Conservation (phyloP, 2,797 vertebrate species). For the Cephalopachus bancanus region DNA sequence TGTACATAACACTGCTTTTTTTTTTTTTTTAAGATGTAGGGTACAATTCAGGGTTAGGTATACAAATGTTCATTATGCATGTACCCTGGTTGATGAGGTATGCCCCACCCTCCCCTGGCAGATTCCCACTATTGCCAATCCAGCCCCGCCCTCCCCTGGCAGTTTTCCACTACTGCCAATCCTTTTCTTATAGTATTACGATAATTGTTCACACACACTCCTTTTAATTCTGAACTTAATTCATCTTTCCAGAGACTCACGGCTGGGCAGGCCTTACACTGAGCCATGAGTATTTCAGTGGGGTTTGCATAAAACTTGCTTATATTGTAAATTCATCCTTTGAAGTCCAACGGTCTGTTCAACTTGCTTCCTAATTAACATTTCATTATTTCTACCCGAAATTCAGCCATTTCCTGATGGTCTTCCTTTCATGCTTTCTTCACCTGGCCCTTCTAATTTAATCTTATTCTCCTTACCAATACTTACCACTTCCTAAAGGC, state of each 20-base stretch:
- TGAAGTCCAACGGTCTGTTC: not conserved
- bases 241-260: not conserved
- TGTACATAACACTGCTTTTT: too few species aligned
- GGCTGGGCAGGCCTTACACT: not conserved
- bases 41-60: too few species aligned
- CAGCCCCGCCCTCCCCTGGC: too few species aligned
- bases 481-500: not conserved
- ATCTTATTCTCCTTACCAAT: not conserved
- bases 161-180: too few species aligned
- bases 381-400: not conserved
- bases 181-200: too few species aligned
- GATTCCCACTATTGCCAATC: too few species aligned
- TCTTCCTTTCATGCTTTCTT: not conserved
- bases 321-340: not conserved
- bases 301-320: not conserved
- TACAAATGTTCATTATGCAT: too few species aligned
- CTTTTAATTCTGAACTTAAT: not conserved
- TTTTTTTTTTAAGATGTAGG: too few species aligned
- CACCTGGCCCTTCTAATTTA: not conserved
- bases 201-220: not conserved
- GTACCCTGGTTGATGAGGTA: too few species aligned
- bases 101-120: too few species aligned
- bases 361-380: not conserved
- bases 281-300: not conserved
- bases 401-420: not conserved